Conservation (phyloP, 2,797 vertebrate genomes). For the Melanotaenia maccullochi region DNA sequence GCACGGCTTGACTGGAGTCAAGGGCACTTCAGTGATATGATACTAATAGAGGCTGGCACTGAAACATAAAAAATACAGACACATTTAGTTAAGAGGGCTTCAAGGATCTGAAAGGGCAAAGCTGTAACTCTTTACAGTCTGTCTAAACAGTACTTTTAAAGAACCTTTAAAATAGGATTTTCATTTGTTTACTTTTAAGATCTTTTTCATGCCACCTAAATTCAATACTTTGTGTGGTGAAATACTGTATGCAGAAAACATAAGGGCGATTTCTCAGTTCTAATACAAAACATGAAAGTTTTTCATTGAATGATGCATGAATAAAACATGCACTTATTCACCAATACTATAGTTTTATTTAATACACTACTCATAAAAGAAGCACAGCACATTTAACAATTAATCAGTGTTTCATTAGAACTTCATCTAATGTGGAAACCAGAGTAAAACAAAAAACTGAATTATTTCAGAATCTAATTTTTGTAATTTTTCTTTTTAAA, state of each 20-base stretch:
- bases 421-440: not conserved
- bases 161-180: slow-evolving; percentile 45
- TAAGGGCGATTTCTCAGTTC: slow-evolving; percentile 9
- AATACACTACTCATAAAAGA: not conserved
- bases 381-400: not conserved
- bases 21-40: slow-evolving; percentile 69
- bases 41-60: slow-evolving; percentile 69
- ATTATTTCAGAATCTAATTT: too few relatives aligned
- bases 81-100: slow-evolving; percentile 68
- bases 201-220: not conserved
- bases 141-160: slow-evolving; percentile 45
- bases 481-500: not conserved
- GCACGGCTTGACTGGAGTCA: slow-evolving; percentile 53
- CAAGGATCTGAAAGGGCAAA: slow-evolving; percentile 67
- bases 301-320: slow-evolving; percentile 3
- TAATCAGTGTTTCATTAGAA: not conserved
- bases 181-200: slow-evolving; percentile 20
- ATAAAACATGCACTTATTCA: not conserved
- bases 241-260: slow-evolving; percentile 24
- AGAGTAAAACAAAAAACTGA: not conserved
- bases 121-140: slow-evolving; percentile 47
- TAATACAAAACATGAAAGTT: not conserved
- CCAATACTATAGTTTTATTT: not conserved
- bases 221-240: not conserved
- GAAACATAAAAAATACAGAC: slow-evolving; percentile 71